These are phyloP conservation scores for Galeopsomyia nigrocyanea DNA, from an alignment of 2,888 invertebrate genomes.

Conservation along the genomic window DNA sequence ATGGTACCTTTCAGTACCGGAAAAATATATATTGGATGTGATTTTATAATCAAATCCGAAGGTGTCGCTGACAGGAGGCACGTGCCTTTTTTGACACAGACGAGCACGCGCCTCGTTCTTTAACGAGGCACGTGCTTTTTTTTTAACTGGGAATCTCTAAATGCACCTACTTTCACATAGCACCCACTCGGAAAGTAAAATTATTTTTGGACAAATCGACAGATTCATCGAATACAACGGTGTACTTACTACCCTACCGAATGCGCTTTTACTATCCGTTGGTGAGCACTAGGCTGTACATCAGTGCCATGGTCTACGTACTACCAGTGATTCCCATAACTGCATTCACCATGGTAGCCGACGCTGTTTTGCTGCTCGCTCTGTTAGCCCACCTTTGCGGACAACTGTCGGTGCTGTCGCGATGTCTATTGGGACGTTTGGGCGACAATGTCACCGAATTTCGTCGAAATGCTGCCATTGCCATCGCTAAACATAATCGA, in stretches of 20 bases:
- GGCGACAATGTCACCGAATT: conserved; percentile 7
- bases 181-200: too few species aligned
- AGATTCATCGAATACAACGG: conserved; percentile 8
- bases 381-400: conserved; percentile 45
- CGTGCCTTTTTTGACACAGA: too few species aligned
- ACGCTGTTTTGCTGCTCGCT: conserved; percentile 14
- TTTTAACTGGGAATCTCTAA: too few species aligned
- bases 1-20: too few species aligned
- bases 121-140: too few species aligned
- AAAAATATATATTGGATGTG: too few species aligned
- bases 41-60: too few species aligned
- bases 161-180: too few species aligned
- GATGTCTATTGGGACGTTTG: conserved; percentile 18
- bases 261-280: conserved; percentile 17
- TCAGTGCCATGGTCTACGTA: conserved; percentile 11
- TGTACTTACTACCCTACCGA: conserved; percentile 15
- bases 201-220: too few species aligned
- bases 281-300: conserved; percentile 1
- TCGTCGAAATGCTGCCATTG: neutral
- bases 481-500: conserved; percentile 28
- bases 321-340: conserved; percentile 26
- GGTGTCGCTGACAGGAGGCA: too few species aligned
- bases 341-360: conserved; percentile 12
- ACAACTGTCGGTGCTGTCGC: conserved; percentile 39
- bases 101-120: too few species aligned